Percentiles rank a stretch among this genome's conserved stretches.
These are phyloP conservation scores for Leptodirus hochenwartii DNA, from an alignment of 2,888 invertebrate genomes.

Conservation along the genomic window DNA sequence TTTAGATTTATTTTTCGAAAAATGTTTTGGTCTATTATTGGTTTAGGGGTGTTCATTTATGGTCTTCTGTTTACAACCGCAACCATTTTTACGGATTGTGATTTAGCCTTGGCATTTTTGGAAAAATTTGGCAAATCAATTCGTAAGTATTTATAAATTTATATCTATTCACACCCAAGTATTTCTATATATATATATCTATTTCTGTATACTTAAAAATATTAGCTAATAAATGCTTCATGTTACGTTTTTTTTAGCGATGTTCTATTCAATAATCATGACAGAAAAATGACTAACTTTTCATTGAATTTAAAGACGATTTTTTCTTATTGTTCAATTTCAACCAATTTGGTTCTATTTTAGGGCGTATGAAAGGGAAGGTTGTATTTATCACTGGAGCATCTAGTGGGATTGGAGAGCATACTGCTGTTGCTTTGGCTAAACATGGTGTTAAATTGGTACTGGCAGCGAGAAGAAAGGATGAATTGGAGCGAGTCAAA, in stretches of 20 bases:
- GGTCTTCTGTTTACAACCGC: constrained; percentile 31
- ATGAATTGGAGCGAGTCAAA: constrained; percentile 46
- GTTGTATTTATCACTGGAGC: constrained; percentile 76
- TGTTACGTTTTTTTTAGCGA: too few relatives aligned
- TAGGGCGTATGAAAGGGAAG: constrained; percentile 27
- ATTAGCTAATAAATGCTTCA: too few relatives aligned
- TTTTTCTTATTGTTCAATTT: constrained; percentile 4
- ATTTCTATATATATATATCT: too few relatives aligned
- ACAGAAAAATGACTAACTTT: too few relatives aligned
- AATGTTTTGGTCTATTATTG: constrained; percentile 20
- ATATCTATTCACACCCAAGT: too few relatives aligned
- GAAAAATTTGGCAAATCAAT: constrained; percentile 42
- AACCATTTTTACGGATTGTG: constrained; percentile 37
- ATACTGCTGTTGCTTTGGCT: constrained; percentile 48
- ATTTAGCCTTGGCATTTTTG: constrained; percentile 36
- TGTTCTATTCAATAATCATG: too few relatives aligned
- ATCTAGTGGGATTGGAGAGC: constrained; percentile 68
- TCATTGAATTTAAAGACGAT: constrained; percentile 3
- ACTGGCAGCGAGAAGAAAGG: constrained; percentile 44
- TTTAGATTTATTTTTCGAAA: too few relatives aligned
- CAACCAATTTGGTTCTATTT: constrained; percentile 5
- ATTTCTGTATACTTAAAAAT: too few relatives aligned
- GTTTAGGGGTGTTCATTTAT: constrained; percentile 24
- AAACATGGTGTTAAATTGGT: constrained; percentile 45
- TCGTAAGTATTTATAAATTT: too few relatives aligned